Evolutionary conservation across 92 coral and sea anemone genomes (phyloP).

Genomic region (Actinernus sp.): DNA sequence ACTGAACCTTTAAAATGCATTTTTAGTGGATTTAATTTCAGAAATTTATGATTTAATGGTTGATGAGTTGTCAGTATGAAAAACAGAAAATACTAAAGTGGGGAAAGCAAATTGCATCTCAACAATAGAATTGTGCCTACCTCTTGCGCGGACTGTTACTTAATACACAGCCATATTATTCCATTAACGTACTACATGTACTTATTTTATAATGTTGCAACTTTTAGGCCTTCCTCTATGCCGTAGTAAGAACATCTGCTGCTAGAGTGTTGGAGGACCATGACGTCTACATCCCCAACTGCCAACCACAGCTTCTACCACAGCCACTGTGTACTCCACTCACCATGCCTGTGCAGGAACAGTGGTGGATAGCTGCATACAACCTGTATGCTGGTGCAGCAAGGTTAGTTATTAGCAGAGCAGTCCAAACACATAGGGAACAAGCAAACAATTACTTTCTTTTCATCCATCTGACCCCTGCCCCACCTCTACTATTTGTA

Average conservation of each 20-base stretch:
- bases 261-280: conserved; percentile 84
- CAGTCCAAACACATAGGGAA: background rate
- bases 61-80: too few species aligned
- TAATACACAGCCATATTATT: background rate
- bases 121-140: too few species aligned
- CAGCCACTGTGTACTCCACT: conserved; percentile 78
- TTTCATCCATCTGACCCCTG: background rate
- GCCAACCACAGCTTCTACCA: conserved; percentile 88
- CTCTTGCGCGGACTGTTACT: too few species aligned
- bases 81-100: too few species aligned
- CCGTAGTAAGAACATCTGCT: conserved; percentile 88
- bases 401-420: conserved; percentile 73
- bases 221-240: conserved; percentile 93
- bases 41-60: too few species aligned
- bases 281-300: conserved; percentile 84
- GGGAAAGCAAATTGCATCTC: too few species aligned
- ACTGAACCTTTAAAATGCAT: too few species aligned
- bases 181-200: background rate
- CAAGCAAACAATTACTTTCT: background rate
- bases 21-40: too few species aligned
- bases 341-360: conserved; percentile 75
- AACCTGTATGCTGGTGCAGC: conserved; percentile 85
- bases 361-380: conserved; percentile 97
- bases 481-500: too few species aligned
- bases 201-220: background rate